Evolutionary conservation across 2,797 vertebrate genomes (phyloP), one percentile per base, ranked within the genome.

Genomic region (Hoplostethus atlanticus): DNA sequence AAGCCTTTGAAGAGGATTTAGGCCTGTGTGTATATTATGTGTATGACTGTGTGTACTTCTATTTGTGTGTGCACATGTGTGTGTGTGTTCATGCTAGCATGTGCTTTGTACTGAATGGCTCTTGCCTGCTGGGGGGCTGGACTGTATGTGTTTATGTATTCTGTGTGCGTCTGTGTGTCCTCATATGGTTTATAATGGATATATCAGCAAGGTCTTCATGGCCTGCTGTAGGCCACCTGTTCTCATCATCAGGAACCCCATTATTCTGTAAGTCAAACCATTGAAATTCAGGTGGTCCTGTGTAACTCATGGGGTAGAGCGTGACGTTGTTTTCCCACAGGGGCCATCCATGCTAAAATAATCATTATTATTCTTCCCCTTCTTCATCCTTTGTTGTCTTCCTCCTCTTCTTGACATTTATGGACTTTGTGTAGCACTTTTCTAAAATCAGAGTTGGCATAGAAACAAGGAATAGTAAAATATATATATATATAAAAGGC

Each of bases 1-100:
- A 89, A 87, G 85, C 82, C 82, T 90, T 91, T 93, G 83, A 89
- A 87, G 83, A 89, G 80, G 81, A 78, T 89, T 90, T 82, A 80
- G 76, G 77, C 72, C 54, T 79, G 68, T 83, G 80, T 83, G 68
- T 59, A 16, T 48, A 28, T 48, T 28, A 16, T 73, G 51, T 62
- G 51, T 67, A 40, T 79, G 64, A 78, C 66, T 63, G 64, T 73
- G 68, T 60, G 58, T 44, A 31, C 50, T 55, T 44, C 63, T 64
- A 65, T 68, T 59, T 40, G 58, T 59, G 67, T 79, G 68, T 76
- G 88, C 1, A 1, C 21, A 21, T 83, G 71, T 36, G 16, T 77
- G 3, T 66, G 64, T 52, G 17, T 68, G 54, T 64, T 54, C 73
- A 64, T 64, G 55, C 62, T 7, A 6, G 9, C 0, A 16, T 63